A percentile compares a stretch with the other conserved stretches of the same genome.
Conservation (phyloP, 2,888 invertebrate genomes). For the Apodemia mormo region DNA sequence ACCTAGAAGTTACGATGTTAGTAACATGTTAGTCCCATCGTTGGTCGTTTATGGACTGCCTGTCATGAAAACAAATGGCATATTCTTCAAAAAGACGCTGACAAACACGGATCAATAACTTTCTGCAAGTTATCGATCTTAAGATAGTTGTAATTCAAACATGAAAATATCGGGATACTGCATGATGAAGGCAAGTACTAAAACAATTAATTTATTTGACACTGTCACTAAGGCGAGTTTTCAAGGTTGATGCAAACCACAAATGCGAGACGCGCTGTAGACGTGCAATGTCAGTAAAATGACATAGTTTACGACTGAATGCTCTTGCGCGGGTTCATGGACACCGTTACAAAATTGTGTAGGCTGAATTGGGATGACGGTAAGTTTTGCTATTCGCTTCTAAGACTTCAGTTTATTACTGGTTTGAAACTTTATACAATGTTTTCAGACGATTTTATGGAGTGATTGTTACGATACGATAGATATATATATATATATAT, state of each 20-base stretch:
- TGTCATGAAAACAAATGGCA: no score
- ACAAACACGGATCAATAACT: no score
- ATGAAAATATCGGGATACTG: not conserved
- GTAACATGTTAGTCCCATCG: no score
- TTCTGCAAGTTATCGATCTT: no score
- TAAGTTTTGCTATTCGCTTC: not conserved
- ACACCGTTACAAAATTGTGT: constrained; percentile 39
- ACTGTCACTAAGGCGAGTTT: constrained; percentile 45
- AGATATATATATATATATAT: no score
- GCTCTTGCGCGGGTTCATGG: constrained; percentile 64
- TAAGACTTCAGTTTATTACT: not conserved
- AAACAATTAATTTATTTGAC: constrained; percentile 47
- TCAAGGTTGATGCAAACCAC: constrained; percentile 57
- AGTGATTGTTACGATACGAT: no score
- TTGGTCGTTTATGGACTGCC: no score
- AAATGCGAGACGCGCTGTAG: constrained; percentile 52
- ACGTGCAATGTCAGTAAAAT: constrained; percentile 70
- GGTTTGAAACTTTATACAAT: not conserved
- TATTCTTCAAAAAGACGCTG: no score
- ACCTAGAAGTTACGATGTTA: no score
- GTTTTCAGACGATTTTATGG: no score
- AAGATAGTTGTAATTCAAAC: no score
- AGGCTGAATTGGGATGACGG: constrained; percentile 23
- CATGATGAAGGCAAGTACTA: not conserved
- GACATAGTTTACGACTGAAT: constrained; percentile 66